Percentiles rank a stretch among this genome's conserved stretches.
These are phyloP conservation scores for Bombus polaris DNA, from an alignment of 1,140 invertebrate species.

Conservation along the genomic window DNA sequence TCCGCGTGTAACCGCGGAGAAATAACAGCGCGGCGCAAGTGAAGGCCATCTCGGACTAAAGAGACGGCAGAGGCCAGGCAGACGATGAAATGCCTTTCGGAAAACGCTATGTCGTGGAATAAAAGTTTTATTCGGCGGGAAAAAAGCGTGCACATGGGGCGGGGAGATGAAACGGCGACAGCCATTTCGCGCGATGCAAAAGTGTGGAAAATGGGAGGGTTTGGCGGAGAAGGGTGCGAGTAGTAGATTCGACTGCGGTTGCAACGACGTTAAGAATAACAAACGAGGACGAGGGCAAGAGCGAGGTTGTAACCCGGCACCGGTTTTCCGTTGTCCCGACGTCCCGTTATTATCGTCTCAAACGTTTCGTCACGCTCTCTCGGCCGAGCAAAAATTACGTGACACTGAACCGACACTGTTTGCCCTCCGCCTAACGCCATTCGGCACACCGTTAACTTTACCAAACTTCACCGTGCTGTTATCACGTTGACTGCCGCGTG, in stretches of 20 bases:
- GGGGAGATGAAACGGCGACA: no score
- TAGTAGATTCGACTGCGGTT: slow-evolving; percentile 53
- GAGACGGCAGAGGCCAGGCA: no score
- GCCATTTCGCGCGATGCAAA: neutral
- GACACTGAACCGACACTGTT: neutral
- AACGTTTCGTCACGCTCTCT: neutral
- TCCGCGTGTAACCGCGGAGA: neutral
- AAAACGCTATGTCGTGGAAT: slow-evolving; percentile 26
- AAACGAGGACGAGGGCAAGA: slow-evolving; percentile 62
- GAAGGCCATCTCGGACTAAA: neutral
- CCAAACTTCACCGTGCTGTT: neutral
- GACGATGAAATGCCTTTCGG: no score
- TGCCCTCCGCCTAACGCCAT: neutral
- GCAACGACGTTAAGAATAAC: slow-evolving; percentile 66
- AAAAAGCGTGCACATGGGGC: neutral
- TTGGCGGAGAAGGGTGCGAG: neutral
- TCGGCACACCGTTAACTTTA: neutral
- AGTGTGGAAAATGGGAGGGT: neutral
- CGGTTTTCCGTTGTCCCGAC: neutral
- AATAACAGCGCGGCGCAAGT: no score
- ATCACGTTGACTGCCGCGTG: no score
- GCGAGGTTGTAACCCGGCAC: slow-evolving; percentile 60
- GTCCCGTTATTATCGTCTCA: slow-evolving; percentile 49
- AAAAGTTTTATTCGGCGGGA: slow-evolving; percentile 3
- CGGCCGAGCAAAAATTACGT: neutral